Conservation (phyloP, 2,113 vertebrate species). For the Vulpes lagopus region DNA sequence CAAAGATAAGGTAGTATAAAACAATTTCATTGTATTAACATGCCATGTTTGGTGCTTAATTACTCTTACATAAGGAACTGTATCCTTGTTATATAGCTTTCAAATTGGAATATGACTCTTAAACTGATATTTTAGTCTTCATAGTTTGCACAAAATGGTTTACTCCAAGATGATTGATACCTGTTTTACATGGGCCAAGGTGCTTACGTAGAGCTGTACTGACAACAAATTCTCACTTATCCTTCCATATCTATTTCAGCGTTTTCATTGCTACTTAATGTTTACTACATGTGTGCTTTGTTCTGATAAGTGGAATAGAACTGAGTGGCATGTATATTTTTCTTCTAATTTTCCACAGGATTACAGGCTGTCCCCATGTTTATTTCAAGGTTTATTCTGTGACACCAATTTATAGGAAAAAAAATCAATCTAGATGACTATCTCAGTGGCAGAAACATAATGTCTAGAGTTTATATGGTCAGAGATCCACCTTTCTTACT, state of each 20-base stretch:
- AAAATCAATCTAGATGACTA: not conserved
- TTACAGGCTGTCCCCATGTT: not conserved
- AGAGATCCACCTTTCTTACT: conserved; percentile 7
- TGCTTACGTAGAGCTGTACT: not conserved
- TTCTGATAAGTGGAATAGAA: not conserved
- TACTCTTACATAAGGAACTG: not conserved
- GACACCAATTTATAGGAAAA: not conserved
- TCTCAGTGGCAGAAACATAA: not conserved
- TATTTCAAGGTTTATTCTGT: conserved; percentile 59
- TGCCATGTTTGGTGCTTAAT: not conserved
- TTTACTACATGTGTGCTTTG: not conserved
- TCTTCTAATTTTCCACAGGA: conserved; percentile 27
- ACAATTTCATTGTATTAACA: conserved; percentile 3
- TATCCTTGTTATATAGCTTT: not conserved
- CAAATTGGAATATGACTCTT: not conserved
- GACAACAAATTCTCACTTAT: not conserved
- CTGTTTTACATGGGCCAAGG: not conserved
- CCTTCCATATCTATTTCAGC: not conserved
- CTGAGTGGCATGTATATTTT: conserved; percentile 32
- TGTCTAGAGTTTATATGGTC: not conserved
- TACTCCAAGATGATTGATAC: not conserved
- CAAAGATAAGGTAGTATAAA: conserved; percentile 94
- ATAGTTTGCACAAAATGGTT: not conserved
- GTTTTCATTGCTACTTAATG: conserved; percentile 10
- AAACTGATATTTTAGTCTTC: not conserved